Base-by-base conservation (phyloP, 2,888 invertebrate genomes). In the Thymelicus acteon region DNA sequence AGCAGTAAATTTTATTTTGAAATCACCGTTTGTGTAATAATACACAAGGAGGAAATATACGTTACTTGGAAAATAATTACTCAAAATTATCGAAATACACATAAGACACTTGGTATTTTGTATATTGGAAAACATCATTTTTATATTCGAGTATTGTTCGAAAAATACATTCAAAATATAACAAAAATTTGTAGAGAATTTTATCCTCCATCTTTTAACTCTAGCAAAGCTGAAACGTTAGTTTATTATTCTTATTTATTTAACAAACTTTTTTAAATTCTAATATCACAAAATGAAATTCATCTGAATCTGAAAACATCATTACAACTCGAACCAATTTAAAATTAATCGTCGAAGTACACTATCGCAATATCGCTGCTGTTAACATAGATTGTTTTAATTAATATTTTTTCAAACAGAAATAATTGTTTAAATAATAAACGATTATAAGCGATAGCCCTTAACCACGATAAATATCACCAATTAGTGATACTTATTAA, bases 381-480 rank as follows among this genome's bases (percentile, higher is more conserved):
- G 52, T 72, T 74, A 63, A 71, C 47, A 67, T 71, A 72, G 72
- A 74, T 75, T 72, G 74, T 58, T 19, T 67, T 76, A 75, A 76
- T 76, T 69, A 75, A 57, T 72, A 47, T 63, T 69, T 63, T 47
- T 39, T 52, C 52, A 54, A 68, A 67, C n/a, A 60, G 15, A 68
- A 63, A 47, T 60, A 65, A 74, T 69, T 65, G 73, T 72, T 74
- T 71, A 77, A 78, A 78, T 76, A 74, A 67, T 72, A 71, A 72
- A 69, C 77, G 82, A 84, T 79, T 82, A 80, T 80, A 78, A 84
- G 49, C 82, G 88, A 88, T 89, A 87, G 82, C 89, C 87, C 85
- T 81, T 79, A 80, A 71, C 54, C 62, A 63, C 72, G 73, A 72
- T 76, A 52, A 75, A 72, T 61, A 52, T 73, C 54, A 15, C 44